Evolutionary conservation across 1,140 invertebrate genomes (phyloP).

Genomic region (Ceratina calcarata): DNA sequence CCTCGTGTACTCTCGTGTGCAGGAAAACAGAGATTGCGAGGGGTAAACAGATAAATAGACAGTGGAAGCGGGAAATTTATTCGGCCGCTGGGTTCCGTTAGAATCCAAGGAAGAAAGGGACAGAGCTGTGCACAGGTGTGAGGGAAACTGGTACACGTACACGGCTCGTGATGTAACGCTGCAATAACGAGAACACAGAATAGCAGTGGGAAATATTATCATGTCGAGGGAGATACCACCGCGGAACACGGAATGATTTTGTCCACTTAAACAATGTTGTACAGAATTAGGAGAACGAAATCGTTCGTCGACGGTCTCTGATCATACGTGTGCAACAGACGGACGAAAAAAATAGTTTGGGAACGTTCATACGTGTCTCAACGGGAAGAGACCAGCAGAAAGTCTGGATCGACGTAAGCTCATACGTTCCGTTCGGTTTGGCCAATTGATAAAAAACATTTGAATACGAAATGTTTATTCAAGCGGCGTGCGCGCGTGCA

Average conservation of each 20-base stretch:
- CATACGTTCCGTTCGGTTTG: no score
- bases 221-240: neutral
- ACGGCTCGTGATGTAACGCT: neutral
- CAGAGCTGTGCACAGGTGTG: neutral
- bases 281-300: neutral
- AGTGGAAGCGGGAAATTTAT: conserved; percentile 19
- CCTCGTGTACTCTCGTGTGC: no score
- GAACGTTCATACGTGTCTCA: no score
- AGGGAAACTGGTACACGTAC: neutral
- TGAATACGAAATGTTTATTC: no score
- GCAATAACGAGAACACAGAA: neutral
- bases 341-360: no score
- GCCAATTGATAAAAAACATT: no score
- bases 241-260: neutral
- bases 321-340: no score
- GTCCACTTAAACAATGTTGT: neutral
- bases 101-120: neutral
- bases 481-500: no score
- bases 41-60: conserved; percentile 24
- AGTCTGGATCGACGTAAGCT: no score
- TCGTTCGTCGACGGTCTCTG: no score
- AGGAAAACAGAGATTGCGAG: neutral
- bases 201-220: neutral
- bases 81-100: neutral
- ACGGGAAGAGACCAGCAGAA: no score